These are phyloP conservation scores for Cheilosia impressa DNA, from an alignment of 2,888 invertebrate genomes.

Conservation along the genomic window DNA sequence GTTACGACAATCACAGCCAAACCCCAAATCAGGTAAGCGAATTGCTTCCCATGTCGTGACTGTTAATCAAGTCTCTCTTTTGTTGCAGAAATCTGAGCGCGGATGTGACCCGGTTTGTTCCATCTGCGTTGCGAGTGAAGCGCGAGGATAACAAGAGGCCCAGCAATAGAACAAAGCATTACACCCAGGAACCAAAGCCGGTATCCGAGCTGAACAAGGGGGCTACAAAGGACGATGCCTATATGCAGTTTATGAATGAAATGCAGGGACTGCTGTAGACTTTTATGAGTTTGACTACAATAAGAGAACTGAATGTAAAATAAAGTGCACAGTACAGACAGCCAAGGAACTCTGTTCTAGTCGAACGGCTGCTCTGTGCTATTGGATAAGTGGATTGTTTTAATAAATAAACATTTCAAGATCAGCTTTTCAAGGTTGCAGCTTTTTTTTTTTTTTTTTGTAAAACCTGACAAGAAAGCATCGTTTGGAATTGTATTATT, in stretches of 20 bases:
- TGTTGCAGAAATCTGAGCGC: conserved; percentile 90
- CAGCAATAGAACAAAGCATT: conserved; percentile 83
- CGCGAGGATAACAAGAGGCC: conserved; percentile 89
- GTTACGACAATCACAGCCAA: conserved; percentile 97
- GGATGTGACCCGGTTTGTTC: conserved; percentile 97
- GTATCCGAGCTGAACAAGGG: conserved; percentile 81
- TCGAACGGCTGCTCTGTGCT: too few species aligned
- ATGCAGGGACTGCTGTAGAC: conserved; percentile 95
- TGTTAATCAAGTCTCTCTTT: background rate
- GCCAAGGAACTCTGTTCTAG: background rate
- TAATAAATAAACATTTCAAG: too few species aligned
- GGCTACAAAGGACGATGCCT: conserved; percentile 97
- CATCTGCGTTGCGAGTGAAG: conserved; percentile 95
- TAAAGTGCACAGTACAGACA: conserved; percentile 10
- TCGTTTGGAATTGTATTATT: too few species aligned
- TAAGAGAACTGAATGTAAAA: conserved; percentile 26
- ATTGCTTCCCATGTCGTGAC: background rate
- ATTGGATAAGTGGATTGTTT: background rate
- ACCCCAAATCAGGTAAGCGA: conserved; percentile 91
- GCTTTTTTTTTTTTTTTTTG: too few species aligned
- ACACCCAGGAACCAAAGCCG: conserved; percentile 84
- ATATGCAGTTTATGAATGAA: conserved; percentile 99
- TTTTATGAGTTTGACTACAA: background rate
- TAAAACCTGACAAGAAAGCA: too few species aligned
- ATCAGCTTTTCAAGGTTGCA: too few species aligned